A percentile compares a stretch with the other conserved stretches of the same genome.
Conservation (phyloP, 1,140 invertebrate genomes). For the Venustaconcha ellipsiformis region DNA sequence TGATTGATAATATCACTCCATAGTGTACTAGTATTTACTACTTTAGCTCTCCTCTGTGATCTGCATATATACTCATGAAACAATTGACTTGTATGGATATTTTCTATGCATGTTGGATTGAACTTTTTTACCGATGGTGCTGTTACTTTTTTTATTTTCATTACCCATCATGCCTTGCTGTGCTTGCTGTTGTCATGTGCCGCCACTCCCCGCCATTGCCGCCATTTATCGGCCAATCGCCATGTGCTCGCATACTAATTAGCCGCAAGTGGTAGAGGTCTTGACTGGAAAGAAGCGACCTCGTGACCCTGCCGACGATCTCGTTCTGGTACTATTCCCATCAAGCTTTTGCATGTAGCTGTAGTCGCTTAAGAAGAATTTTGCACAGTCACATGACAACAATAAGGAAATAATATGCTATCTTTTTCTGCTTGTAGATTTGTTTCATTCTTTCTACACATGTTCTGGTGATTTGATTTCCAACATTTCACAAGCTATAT, state of each 20-base stretch:
- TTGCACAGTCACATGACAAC: slow-evolving; percentile 69
- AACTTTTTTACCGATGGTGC: slow-evolving; percentile 64
- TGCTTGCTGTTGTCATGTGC: slow-evolving; percentile 72
- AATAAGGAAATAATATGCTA: slow-evolving; percentile 34
- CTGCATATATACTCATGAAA: no score
- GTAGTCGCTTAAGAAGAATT: slow-evolving; percentile 62
- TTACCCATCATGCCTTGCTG: slow-evolving; percentile 68
- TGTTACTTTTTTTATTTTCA: slow-evolving; percentile 65
- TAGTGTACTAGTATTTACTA: no score
- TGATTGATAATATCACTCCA: no score
- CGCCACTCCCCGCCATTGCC: slow-evolving; percentile 65
- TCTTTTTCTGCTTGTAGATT: slow-evolving; percentile 43
- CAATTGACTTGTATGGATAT: no score
- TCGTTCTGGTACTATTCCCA: slow-evolving; percentile 86
- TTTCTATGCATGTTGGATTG: slow-evolving; percentile 61
- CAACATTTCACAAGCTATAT: neutral
- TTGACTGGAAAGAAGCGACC: slow-evolving; percentile 87
- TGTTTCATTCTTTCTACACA: slow-evolving; percentile 34
- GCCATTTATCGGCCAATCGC: slow-evolving; percentile 67
- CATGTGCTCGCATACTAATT: slow-evolving; percentile 70
- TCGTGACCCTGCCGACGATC: slow-evolving; percentile 85
- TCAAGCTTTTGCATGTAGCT: slow-evolving; percentile 71
- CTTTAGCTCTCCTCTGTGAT: no score
- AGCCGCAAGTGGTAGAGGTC: slow-evolving; percentile 70
- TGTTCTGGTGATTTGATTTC: slow-evolving; percentile 36